Evolutionary conservation across 2,888 invertebrate genomes (phyloP).

Genomic region (Sussaba pulchella): DNA sequence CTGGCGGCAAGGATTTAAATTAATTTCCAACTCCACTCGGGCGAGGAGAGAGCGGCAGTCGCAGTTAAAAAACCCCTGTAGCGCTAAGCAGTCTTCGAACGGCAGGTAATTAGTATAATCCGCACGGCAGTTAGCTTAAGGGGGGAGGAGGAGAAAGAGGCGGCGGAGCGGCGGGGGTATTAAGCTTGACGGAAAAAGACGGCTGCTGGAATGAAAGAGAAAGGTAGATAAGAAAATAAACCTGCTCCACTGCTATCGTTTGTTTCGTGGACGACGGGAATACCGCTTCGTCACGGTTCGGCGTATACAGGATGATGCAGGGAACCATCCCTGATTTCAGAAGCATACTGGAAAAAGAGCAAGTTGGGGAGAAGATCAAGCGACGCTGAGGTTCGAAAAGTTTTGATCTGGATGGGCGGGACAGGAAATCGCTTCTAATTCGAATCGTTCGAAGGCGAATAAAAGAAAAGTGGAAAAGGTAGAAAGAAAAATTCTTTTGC

Average conservation of each 20-base stretch:
- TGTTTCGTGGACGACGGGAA: slow-evolving; percentile 42
- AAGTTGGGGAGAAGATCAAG: no score
- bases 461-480: no score
- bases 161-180: background rate
- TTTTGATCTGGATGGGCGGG: no score
- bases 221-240: slow-evolving; percentile 40
- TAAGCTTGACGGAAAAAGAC: background rate
- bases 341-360: no score
- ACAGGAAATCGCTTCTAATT: no score
- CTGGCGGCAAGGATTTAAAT: slow-evolving; percentile 5
- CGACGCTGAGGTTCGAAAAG: no score
- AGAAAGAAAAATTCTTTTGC: no score
- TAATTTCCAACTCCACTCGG: background rate
- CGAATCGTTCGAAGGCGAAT: no score
- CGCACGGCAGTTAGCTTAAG: background rate
- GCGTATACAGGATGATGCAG: background rate
- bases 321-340: no score
- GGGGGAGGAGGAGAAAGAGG: background rate
- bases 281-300: background rate
- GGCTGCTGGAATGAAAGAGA: slow-evolving; percentile 31
- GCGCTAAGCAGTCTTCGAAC: slow-evolving; percentile 12
- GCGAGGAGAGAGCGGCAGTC: slow-evolving; percentile 1
- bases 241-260: slow-evolving; percentile 40
- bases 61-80: slow-evolving; percentile 28
- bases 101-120: slow-evolving; percentile 35